phyloP scores from a whole-genome alignment of 2,888 invertebrate species.

The Schizaphis graminum region DNA sequence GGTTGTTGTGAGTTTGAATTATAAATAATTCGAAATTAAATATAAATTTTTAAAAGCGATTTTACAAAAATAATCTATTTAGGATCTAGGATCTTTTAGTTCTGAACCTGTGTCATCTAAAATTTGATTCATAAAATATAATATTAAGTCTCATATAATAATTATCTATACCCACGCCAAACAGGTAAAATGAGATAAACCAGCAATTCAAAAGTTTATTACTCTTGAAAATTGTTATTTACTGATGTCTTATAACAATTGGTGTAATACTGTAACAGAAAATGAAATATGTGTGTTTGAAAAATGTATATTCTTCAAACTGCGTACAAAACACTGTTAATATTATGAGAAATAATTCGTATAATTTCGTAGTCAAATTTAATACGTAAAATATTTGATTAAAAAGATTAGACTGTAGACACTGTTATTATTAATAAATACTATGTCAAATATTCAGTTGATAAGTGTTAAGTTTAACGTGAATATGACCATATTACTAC shows the following conservation, averaged over 20 bases:
- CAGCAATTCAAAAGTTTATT: neutral
- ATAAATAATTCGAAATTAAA: neutral
- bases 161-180: neutral
- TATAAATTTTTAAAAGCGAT: neutral
- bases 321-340: neutral
- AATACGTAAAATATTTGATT: neutral
- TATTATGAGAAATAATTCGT: no score
- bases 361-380: neutral
- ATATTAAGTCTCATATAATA: neutral
- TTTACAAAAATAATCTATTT: neutral
- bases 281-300: neutral
- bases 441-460: neutral
- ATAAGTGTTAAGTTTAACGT: neutral
- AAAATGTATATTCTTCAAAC: neutral
- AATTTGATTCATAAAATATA: neutral
- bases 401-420: neutral
- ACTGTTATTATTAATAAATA: neutral
- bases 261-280: neutral
- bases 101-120: neutral
- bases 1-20: neutral
- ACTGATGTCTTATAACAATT: neutral
- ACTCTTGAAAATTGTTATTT: constrained; percentile 3
- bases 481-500: neutral
- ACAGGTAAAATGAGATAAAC: neutral
- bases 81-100: neutral